Conservation (phyloP, 2,113 vertebrate genomes). For the Cervus canadensis region DNA sequence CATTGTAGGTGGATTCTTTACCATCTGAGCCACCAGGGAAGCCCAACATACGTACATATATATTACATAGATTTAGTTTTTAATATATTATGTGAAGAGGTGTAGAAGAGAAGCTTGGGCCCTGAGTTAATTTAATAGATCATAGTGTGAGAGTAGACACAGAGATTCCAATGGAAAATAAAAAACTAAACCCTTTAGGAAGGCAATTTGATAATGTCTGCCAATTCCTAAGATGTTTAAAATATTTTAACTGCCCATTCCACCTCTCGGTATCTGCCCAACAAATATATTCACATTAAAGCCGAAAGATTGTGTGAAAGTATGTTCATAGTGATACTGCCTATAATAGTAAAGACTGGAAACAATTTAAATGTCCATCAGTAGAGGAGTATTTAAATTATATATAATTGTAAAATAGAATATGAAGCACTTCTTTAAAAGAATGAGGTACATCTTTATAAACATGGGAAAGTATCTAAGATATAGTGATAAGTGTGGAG, state of each 20-base stretch:
- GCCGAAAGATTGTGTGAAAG: neutral
- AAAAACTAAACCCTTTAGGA: conserved; percentile 33
- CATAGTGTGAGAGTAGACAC: neutral
- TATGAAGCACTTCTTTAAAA: conserved; percentile 17
- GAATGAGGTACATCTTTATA: conserved; percentile 14
- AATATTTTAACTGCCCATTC: conserved; percentile 31
- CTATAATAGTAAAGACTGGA: conserved; percentile 15
- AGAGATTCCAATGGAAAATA: conserved; percentile 1
- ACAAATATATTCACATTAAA: conserved; percentile 16
- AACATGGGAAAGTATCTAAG: neutral
- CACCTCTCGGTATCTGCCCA: neutral
- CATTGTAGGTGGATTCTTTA: neutral
- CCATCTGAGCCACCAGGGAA: neutral
- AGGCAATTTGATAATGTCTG: conserved; percentile 17
- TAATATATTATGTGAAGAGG: neutral
- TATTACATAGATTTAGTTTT: neutral
- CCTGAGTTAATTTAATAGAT: conserved; percentile 18
- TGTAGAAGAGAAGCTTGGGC: neutral
- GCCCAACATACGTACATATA: no score
- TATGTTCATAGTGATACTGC: neutral
- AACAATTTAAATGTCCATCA: conserved; percentile 11
- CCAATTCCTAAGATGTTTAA: conserved; percentile 28
- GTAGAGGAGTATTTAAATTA: conserved; percentile 4
- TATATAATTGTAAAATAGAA: neutral
- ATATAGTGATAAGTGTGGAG: neutral